Base-by-base conservation (phyloP, 2,797 vertebrate genomes). In the Allobates femoralis region DNA sequence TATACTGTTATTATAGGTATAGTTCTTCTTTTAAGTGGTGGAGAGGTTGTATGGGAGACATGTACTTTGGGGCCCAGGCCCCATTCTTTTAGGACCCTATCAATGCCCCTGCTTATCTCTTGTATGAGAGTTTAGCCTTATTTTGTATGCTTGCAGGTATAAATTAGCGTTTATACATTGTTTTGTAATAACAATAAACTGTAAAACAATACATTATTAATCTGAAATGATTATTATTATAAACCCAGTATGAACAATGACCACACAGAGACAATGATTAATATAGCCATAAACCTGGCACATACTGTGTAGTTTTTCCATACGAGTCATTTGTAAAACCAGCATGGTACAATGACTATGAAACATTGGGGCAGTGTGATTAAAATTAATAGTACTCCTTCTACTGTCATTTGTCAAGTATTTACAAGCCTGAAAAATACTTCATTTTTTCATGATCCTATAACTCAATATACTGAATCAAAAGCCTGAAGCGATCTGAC, bases 391-490 rank as follows among this genome's bases (percentile, higher is more conserved):
- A 98, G 96, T 96, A 96, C 95, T 96, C 96, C 95, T 95, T 96
- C 95, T 95, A 94, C 96, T 93, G 95, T 97, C 97, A 98, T 98
- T 98, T 98, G 97, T 98, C 97, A 98, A 96, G 96, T 97, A 96
- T 98, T 98, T 97, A 98, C 97, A 98, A 98, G 96, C 96, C 96
- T 97, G 96, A 97, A 96, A 95, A 95, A 95, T 94, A 97, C 96
- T 98, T 97, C 96, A 97, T 98, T 97, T 96, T 87, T 95, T 96
- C 96, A 94, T 94, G 94, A 95, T 94, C 93, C 95, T 96, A 97
- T 98, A 97, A 97, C 96, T 98, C 97, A 97, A 96, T 94, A 95
- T 93, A 96, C 94, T 94, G 94, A 94, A 94, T 92, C 93, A 93
- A 94, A 94, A 92, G 91, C 93, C 94, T 93, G 91, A 93, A 93